Evolutionary conservation across 2,113 vertebrate genomes (phyloP), one percentile per base, ranked within the genome.

Genomic region (Osmerus mordax): DNA sequence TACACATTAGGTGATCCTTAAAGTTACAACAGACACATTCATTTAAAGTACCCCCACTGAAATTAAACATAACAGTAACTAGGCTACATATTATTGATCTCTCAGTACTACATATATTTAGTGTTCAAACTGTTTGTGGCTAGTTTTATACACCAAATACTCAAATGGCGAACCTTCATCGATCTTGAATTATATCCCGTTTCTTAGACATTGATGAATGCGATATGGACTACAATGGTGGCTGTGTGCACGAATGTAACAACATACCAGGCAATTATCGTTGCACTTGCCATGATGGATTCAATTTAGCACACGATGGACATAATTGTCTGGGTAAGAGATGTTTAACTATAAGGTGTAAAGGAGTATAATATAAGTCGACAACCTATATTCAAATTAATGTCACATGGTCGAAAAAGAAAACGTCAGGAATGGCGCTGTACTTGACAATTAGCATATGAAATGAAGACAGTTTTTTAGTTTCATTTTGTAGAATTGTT

Each of bases 261-360:
- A 99, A 98, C 86, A 97, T 98, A 78, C 96, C 95, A 14, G 97
- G 97, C 54, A 99, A 99, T 90, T 99, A 99, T 78, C 95, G 95
- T 84, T 99, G 97, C 80, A 94, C 94, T 84, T 99, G 97, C 88
- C 95, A 96, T 1, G 97, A 99, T 73, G 97, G 97, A 59, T 99
- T 99, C 87, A 93, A 93, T 91, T 87, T 98, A 92, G 96, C 95
- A 65, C 94, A 97, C 1, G 96, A 99, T 29, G 97, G 97, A 78
- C 97, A 97, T 85, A 98, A 99, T 87, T 99, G 97, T 88, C 89
- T 98, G n/a, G 97, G 96, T 99, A 91, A 95, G 94, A 77, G 75
- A 58, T 6, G 1, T 64, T 73, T 73, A 74, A 65, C 32, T 56
- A 21, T 67, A 1, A 19, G 61, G 21, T 65, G 23, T 73, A 72